Percentiles rank a stretch among this genome's conserved stretches.
Conservation (phyloP, 2,888 invertebrate species). For the Lasius fuliginosus region DNA sequence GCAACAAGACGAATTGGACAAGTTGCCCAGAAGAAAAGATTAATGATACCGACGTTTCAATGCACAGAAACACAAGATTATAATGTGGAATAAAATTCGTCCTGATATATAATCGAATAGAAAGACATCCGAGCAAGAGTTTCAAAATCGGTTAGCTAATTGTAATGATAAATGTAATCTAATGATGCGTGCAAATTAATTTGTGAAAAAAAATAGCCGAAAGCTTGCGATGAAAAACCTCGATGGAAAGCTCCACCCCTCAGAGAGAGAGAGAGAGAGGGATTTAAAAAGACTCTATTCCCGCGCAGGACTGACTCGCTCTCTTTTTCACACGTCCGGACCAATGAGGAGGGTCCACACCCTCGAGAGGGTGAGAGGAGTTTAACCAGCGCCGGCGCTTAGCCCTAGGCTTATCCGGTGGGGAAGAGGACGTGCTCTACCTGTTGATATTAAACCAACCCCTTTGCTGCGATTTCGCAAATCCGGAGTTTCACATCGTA, state of each 20-base stretch:
- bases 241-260: conserved; percentile 59
- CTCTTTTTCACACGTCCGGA: conserved; percentile 82
- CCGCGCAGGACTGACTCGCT: conserved; percentile 81
- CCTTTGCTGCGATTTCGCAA: conserved; percentile 84
- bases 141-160: not conserved
- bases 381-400: conserved; percentile 86
- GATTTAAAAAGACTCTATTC: conserved; percentile 74
- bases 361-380: conserved; percentile 84
- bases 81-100: not conserved
- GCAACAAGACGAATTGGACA: not conserved
- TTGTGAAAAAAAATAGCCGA: not conserved
- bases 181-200: not conserved
- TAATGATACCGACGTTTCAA: not conserved
- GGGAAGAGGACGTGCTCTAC: conserved; percentile 81
- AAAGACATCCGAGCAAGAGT: not conserved
- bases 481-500: conserved; percentile 78
- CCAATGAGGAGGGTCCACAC: conserved; percentile 85
- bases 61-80: not conserved
- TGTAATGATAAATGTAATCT: no score
- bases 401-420: conserved; percentile 84
- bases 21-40: not conserved
- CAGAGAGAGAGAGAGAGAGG: not conserved
- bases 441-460: conserved; percentile 86
- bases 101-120: not conserved
- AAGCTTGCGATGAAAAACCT: conserved; percentile 11